A percentile compares a stretch with the other conserved stretches of the same genome.
Conservation (phyloP, 2,797 vertebrate species). For the Macrochelys suwanniensis region DNA sequence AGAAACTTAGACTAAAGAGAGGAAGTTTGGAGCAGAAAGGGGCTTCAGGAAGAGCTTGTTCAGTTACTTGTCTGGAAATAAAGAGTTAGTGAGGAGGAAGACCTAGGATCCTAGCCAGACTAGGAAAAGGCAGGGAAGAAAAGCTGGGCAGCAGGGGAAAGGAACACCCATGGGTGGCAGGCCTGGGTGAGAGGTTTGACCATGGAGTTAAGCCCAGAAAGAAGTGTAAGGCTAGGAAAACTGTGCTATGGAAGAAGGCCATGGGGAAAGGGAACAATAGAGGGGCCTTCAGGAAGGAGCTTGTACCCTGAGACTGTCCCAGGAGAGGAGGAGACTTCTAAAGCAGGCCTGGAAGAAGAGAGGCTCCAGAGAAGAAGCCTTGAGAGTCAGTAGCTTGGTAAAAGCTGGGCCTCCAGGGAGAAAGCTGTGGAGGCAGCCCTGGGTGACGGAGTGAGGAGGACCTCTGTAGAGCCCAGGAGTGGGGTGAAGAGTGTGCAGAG, state of each 20-base stretch:
- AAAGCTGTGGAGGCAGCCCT: not conserved
- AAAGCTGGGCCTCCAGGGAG: not conserved
- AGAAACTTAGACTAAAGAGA: not conserved
- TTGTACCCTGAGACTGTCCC: not conserved
- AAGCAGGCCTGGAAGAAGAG: not conserved
- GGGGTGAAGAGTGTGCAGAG: too few species aligned
- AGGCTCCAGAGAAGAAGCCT: not conserved
- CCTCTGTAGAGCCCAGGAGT: too few species aligned
- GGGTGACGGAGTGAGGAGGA: too few species aligned
- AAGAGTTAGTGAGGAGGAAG: not conserved
- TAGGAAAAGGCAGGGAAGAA: not conserved
- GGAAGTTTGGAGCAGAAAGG: not conserved
- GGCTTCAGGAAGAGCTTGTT: not conserved
- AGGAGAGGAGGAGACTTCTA: not conserved
- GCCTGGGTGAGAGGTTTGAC: not conserved
- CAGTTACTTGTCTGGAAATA: not conserved
- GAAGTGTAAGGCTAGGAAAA: not conserved
- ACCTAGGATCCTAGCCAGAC: not conserved
- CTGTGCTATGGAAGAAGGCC: not conserved
- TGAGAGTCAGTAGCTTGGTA: not conserved
- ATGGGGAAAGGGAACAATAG: not conserved
- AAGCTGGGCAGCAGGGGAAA: not conserved
- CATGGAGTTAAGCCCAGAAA: not conserved
- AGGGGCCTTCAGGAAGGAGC: not conserved
- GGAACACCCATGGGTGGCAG: not conserved